Base-by-base conservation (phyloP, 2,888 invertebrate genomes). In the Trachelus troglodyta region DNA sequence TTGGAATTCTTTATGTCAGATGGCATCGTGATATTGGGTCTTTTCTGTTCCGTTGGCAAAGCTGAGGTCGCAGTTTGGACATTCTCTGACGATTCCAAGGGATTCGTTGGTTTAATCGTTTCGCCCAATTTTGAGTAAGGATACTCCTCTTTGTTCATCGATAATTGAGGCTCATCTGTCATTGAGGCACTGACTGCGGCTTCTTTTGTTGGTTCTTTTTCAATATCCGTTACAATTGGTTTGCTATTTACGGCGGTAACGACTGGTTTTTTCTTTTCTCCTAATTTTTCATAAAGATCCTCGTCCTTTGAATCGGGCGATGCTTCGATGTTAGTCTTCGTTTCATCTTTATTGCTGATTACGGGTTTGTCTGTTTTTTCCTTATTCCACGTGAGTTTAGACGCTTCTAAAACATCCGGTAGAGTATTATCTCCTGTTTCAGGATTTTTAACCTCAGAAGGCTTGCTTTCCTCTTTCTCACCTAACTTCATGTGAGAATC, bases 121-220 rank as follows among this genome's bases (percentile, higher is more conserved):
- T 84, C 83, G 2, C 79, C 81, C 34, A 81, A 56, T 77, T 84
- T 82, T 37, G 56, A 76, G 69, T 76, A 75, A 69, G 79, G 69
- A 74, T 78, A 77, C 23, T 82, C 79, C 23, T 56, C 23, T 56
- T 56, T 56, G 23, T 23, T 23, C 2, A 9, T 23, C 23, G 56
- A 56, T 9, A 9, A 9, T 56, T 56, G 23, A 56, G 56, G 56
- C 0, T 23, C 6, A 23, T 56, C 56, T 2, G 56, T 6, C 23
- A 56, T 1, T 23, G 56, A 56, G 6, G 23, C 56, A 56, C 23
- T 56, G 56, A 56, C 1, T 23, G 56, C 56, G 2, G 23, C 23
- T 23, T 56, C 56, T 23, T 56, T 23, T 23, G 56, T 23, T 56
- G 56, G 23, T 23, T 23, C 56, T 56, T 56, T 56, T 9, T 56